A percentile compares a stretch with the other conserved stretches of the same genome.
Conservation (phyloP, 2,888 invertebrate species). For the Drosophila dives region DNA sequence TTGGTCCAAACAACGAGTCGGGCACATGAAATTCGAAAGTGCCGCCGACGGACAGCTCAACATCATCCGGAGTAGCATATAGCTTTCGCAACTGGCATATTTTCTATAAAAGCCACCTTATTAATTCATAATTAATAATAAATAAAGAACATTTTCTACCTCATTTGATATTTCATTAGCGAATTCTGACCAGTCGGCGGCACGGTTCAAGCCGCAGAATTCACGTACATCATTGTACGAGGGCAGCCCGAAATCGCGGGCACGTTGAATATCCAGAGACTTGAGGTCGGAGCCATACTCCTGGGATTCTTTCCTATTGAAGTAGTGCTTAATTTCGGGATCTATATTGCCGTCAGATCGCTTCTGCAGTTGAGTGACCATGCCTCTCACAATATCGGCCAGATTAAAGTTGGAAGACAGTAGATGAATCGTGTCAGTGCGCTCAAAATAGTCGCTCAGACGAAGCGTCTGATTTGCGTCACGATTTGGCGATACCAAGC, state of each 20-base stretch:
- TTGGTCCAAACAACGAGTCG: constrained; percentile 89
- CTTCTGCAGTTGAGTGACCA: constrained; percentile 90
- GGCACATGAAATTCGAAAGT: constrained; percentile 88
- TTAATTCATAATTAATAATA: not conserved
- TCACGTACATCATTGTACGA: constrained; percentile 79
- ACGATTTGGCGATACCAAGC: constrained; percentile 72
- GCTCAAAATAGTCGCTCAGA: constrained; percentile 74
- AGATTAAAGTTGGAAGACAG: constrained; percentile 85
- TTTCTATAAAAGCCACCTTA: constrained; percentile 84
- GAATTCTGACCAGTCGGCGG: constrained; percentile 75
- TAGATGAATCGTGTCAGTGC: constrained; percentile 62
- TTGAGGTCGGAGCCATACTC: constrained; percentile 87
- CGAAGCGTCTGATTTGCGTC: constrained; percentile 73
- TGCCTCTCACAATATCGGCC: constrained; percentile 89
- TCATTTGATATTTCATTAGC: constrained; percentile 89
- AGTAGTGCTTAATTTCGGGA: constrained; percentile 77
- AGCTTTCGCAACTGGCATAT: constrained; percentile 86
- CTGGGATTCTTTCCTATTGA: constrained; percentile 76
- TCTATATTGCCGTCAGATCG: constrained; percentile 91
- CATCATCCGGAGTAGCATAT: constrained; percentile 88
- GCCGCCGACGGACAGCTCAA: constrained; percentile 90
- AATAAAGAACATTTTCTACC: constrained; percentile 44
- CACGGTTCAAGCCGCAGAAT: constrained; percentile 75
- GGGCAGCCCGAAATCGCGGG: constrained; percentile 73
- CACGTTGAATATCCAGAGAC: constrained; percentile 79